Evolutionary conservation across 2,797 vertebrate species (phyloP).

Genomic region (Channallabes apus): DNA sequence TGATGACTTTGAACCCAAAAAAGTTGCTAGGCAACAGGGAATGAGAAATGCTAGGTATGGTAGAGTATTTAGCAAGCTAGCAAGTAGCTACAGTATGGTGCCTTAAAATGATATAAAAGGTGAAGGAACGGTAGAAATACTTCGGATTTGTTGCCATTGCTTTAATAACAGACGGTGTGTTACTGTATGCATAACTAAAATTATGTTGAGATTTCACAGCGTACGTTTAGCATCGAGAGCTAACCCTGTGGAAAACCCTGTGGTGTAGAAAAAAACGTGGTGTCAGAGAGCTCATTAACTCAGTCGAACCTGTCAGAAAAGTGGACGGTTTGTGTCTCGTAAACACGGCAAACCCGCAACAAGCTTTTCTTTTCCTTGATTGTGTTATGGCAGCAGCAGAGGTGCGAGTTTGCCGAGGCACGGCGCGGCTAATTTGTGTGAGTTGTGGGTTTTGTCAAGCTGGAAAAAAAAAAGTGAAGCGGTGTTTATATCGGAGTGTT

Average conservation of each 20-base stretch:
- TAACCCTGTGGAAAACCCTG: neutral
- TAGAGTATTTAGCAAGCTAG: neutral
- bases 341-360: neutral
- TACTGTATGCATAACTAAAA: neutral
- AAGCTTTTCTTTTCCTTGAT: neutral
- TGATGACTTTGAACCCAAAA: neutral
- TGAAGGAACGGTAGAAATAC: neutral
- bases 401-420: conserved; percentile 8
- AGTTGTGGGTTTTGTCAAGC: conserved; percentile 52
- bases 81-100: neutral
- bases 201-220: neutral
- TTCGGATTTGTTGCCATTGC: neutral
- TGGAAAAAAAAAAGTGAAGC: conserved; percentile 16
- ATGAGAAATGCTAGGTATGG: neutral
- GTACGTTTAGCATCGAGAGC: neutral
- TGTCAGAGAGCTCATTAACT: neutral
- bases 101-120: neutral
- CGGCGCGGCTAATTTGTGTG: conserved; percentile 27
- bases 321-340: neutral
- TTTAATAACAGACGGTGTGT: neutral
- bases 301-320: neutral
- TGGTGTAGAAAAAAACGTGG: neutral
- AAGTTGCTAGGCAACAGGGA: conserved; percentile 11
- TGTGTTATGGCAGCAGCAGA: neutral
- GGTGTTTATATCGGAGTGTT: neutral